These are phyloP conservation scores for Propithecus deckenii DNA, from an alignment of 2,797 vertebrate genomes.

Conservation along the genomic window DNA sequence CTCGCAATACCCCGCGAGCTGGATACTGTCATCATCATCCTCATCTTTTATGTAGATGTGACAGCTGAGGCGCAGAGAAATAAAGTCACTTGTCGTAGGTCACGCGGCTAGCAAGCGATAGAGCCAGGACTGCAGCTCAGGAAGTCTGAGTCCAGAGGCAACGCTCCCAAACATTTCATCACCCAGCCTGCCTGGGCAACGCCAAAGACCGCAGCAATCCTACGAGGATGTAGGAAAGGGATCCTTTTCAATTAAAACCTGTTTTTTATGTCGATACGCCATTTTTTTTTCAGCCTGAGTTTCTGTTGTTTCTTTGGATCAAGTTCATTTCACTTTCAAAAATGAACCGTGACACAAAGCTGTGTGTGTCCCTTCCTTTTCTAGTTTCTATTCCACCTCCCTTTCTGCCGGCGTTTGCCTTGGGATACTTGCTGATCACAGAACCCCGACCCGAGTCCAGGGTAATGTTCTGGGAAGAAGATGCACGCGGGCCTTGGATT, in stretches of 20 bases:
- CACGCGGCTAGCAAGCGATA: neutral
- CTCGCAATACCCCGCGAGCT: neutral
- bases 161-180: neutral
- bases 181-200: neutral
- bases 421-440: neutral
- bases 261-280: neutral
- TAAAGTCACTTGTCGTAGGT: neutral
- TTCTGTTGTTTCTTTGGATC: neutral
- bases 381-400: neutral
- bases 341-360: neutral
- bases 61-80: neutral
- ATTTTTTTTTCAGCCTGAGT: neutral
- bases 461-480: neutral
- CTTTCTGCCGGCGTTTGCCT: neutral
- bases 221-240: neutral
- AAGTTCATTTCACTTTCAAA: conserved; percentile 27
- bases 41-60: neutral
- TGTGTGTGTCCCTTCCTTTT: neutral
- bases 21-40: neutral
- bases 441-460: neutral
- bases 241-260: neutral
- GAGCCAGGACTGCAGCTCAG: neutral
- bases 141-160: neutral
- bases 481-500: neutral
- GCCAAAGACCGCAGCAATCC: neutral